Percentiles rank a stretch among this genome's conserved stretches.
Evolutionary conservation across 2,797 vertebrate genomes (phyloP).

Genomic region (Sebastiscus albofasciatus): DNA sequence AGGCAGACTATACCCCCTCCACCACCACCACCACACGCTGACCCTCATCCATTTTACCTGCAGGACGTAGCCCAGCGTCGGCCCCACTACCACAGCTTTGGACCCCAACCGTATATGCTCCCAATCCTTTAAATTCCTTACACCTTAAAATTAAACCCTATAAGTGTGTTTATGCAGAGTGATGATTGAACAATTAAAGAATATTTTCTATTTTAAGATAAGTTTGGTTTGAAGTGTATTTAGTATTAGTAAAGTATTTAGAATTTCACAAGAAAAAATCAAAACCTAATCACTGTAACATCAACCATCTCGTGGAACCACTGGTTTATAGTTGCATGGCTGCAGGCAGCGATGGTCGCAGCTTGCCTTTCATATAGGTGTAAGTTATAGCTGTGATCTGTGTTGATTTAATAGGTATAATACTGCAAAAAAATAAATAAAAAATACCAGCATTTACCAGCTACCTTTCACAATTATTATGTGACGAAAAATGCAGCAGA

Average conservation of each 20-base stretch:
- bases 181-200: background rate
- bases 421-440: background rate
- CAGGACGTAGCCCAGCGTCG: constrained; percentile 25
- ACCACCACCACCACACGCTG: constrained; percentile 5
- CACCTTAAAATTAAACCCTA: background rate
- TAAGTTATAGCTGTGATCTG: background rate
- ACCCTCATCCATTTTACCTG: constrained; percentile 69
- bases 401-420: background rate
- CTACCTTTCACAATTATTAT: background rate
- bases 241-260: no score
- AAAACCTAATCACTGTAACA: background rate
- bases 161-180: background rate
- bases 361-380: background rate
- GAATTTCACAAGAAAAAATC: background rate
- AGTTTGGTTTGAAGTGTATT: background rate
- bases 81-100: background rate
- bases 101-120: background rate
- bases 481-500: background rate
- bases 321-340: background rate
- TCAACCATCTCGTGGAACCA: background rate
- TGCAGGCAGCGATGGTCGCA: background rate
- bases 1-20: constrained; percentile 29
- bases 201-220: background rate
- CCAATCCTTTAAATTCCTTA: background rate
- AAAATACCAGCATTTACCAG: background rate